A percentile compares a stretch with the other conserved stretches of the same genome.
Conservation (phyloP, 2,113 vertebrate species). For the Gila orcuttii region DNA sequence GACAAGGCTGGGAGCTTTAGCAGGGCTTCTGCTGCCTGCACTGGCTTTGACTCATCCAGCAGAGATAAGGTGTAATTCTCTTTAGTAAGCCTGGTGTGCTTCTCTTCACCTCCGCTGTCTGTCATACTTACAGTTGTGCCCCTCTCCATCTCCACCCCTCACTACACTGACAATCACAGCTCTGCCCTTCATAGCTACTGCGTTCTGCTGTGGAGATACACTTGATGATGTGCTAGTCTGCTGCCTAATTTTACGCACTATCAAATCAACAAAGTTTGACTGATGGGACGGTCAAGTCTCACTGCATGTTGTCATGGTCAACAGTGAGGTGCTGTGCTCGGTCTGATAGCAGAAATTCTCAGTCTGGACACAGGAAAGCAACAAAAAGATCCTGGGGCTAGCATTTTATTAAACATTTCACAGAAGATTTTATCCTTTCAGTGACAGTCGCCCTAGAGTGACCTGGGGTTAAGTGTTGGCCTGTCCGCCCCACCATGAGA, state of each 20-base stretch:
- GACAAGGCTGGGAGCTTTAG: slow-evolving; percentile 19
- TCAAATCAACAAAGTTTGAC: slow-evolving; percentile 39
- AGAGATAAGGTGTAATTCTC: slow-evolving; percentile 37
- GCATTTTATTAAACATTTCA: neutral
- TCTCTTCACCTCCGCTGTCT: slow-evolving; percentile 33
- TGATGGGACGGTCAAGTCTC: neutral
- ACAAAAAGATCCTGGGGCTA: neutral
- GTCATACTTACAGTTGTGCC: slow-evolving; percentile 24
- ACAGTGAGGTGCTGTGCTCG: neutral
- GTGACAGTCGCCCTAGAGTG: neutral
- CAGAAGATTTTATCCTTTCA: neutral
- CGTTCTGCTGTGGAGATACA: slow-evolving; percentile 1
- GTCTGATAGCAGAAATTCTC: slow-evolving; percentile 2
- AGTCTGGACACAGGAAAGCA: slow-evolving; percentile 3
- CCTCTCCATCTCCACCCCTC: slow-evolving; percentile 23
- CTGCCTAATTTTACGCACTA: slow-evolving; percentile 27
- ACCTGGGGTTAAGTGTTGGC: neutral
- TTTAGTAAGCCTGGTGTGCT: slow-evolving; percentile 35
- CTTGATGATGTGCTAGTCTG: slow-evolving; percentile 18
- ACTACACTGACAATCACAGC: slow-evolving; percentile 9
- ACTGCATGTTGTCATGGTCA: slow-evolving; percentile 25
- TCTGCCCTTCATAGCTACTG: slow-evolving; percentile 34
- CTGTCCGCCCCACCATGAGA: neutral
- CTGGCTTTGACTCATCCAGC: slow-evolving; percentile 29
- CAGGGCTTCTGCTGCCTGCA: neutral